Conservation (phyloP, 2,888 invertebrate genomes). For the Lepidochitona cinerea region DNA sequence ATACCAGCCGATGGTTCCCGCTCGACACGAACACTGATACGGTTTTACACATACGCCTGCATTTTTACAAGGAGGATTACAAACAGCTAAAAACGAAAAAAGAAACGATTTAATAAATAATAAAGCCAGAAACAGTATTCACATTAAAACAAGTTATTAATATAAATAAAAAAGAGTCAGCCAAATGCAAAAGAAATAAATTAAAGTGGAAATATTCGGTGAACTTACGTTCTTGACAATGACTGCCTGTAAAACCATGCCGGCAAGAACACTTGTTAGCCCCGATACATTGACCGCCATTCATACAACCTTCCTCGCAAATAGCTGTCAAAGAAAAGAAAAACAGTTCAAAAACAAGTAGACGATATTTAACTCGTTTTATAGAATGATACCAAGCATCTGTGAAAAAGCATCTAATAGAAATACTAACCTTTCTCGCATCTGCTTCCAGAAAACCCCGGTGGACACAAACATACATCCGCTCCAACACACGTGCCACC, state of each 20-base stretch:
- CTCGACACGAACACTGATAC: conserved; percentile 12
- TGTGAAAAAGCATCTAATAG: no score
- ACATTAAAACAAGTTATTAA: no score
- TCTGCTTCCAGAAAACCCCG: conserved; percentile 89
- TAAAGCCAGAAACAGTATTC: no score
- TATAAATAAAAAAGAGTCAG: no score
- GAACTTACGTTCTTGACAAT: conserved; percentile 50
- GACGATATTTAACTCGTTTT: background rate
- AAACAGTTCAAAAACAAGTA: background rate
- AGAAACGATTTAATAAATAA: no score
- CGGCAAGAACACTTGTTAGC: conserved; percentile 57
- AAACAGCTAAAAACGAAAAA: conserved; percentile 11
- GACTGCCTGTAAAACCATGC: conserved; percentile 47
- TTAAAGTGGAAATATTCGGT: no score
- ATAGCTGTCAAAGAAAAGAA: conserved; percentile 36
- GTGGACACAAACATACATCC: conserved; percentile 92
- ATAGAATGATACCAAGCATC: no score
- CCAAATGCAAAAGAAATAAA: no score
- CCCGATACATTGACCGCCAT: conserved; percentile 59
- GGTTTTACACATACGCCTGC: conserved; percentile 17
- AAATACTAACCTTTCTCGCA: conserved; percentile 93
- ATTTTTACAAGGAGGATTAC: conserved; percentile 16
- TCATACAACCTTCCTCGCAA: conserved; percentile 51
- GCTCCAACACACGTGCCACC: conserved; percentile 96
- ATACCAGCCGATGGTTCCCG: conserved; percentile 12